These are phyloP conservation scores for Lasioglossum pauxillum DNA, from an alignment of 2,888 invertebrate genomes.

Conservation along the genomic window DNA sequence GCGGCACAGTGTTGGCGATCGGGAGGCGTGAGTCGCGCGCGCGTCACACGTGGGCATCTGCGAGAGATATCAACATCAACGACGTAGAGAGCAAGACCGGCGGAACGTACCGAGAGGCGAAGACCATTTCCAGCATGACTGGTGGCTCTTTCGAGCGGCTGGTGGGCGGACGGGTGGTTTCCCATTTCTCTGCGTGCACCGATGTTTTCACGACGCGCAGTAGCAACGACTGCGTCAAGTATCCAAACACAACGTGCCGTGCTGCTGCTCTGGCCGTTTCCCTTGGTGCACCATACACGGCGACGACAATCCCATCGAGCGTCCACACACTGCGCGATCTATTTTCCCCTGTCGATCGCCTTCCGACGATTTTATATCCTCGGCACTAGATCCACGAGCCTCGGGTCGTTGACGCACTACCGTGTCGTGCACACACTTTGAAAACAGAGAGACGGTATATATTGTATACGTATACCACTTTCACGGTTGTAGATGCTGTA, in stretches of 20 bases:
- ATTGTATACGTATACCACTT: not conserved
- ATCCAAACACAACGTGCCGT: conserved; percentile 67
- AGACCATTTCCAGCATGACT: conserved; percentile 82
- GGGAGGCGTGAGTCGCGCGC: conserved; percentile 19
- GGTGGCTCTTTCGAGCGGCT: conserved; percentile 90
- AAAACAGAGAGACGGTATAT: not conserved
- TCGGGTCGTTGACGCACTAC: not conserved
- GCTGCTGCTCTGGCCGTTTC: conserved; percentile 54
- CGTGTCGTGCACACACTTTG: not conserved
- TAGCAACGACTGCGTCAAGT: conserved; percentile 65
- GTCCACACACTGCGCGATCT: not conserved
- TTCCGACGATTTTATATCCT: not conserved
- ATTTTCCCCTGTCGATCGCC: conserved; percentile 6
- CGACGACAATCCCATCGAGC: conserved; percentile 49
- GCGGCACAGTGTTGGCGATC: not conserved
- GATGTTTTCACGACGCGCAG: conserved; percentile 78
- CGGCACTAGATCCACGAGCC: not conserved
- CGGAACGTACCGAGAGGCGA: conserved; percentile 81
- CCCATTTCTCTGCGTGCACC: conserved; percentile 86
- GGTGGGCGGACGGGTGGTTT: conserved; percentile 93
- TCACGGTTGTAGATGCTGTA: not conserved
- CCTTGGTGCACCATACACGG: conserved; percentile 62
- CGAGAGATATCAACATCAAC: conserved; percentile 57
- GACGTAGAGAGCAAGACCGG: conserved; percentile 62
- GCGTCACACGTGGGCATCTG: conserved; percentile 59